phyloP scores from a whole-genome alignment of 2,797 vertebrate genomes.

The Arctocebus calabarensis region DNA sequence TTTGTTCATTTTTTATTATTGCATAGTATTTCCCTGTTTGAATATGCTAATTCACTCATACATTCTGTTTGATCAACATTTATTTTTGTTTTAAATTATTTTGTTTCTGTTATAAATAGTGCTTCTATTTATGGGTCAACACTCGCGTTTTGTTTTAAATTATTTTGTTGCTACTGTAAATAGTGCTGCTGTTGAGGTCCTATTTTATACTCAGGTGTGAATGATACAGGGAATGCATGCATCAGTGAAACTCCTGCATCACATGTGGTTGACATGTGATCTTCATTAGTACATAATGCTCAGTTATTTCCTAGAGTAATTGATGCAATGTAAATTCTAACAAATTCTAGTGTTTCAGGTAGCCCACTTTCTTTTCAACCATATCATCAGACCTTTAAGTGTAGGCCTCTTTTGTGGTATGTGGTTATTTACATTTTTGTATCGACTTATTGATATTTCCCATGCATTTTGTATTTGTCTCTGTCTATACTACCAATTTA shows the following conservation, averaged over 20 bases:
- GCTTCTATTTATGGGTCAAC: neutral
- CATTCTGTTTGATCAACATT: neutral
- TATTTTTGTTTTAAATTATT: neutral
- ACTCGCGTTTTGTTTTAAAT: neutral
- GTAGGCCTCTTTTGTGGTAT: neutral
- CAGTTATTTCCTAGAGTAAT: neutral
- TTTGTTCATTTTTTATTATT: neutral
- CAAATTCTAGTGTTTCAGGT: neutral
- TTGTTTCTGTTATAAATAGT: neutral
- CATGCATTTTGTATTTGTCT: neutral
- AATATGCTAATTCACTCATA: neutral
- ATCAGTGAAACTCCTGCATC: neutral
- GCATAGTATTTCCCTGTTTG: neutral
- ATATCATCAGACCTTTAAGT: neutral
- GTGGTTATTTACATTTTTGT: neutral
- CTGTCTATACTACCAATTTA: neutral
- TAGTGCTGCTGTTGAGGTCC: neutral
- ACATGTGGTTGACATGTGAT: too few relatives aligned
- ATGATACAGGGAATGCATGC: rapidly evolving
- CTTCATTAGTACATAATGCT: neutral
- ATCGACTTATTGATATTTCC: neutral
- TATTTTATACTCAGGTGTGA: neutral
- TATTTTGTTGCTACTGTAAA: neutral
- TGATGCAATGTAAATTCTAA: neutral
- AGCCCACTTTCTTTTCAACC: neutral